A percentile compares a stretch with the other conserved stretches of the same genome.
Evolutionary conservation across 1,140 invertebrate species (phyloP).

Genomic region (Meloidogyne exigua): DNA sequence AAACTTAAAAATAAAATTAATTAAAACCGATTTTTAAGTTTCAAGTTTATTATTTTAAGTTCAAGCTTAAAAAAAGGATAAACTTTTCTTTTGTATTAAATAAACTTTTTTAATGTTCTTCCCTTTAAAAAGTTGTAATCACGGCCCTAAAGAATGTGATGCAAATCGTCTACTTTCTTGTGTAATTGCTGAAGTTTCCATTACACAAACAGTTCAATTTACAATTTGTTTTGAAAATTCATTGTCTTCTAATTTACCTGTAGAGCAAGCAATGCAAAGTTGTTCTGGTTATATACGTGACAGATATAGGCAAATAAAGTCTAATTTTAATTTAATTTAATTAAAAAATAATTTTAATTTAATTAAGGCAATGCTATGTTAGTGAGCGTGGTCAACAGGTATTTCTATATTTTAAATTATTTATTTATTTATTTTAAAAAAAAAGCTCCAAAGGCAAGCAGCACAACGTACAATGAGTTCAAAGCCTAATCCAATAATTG

Average conservation of each 20-base stretch:
- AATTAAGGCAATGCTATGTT: conserved; percentile 42
- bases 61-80: neutral
- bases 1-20: too few species aligned
- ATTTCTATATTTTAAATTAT: neutral
- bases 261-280: conserved; percentile 52
- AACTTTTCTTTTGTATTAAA: neutral
- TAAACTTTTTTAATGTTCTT: neutral
- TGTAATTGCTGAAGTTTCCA: conserved; percentile 55
- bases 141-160: conserved; percentile 62
- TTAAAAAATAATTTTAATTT: neutral
- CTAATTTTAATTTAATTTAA: neutral
- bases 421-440: neutral
- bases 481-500: conserved; percentile 56
- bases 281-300: conserved; percentile 59
- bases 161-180: conserved; percentile 60
- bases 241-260: conserved; percentile 37
- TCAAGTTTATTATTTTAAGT: neutral
- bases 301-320: conserved; percentile 57
- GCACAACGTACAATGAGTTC: conserved; percentile 57
- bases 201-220: conserved; percentile 50
- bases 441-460: conserved; percentile 55
- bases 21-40: too few species aligned
- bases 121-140: conserved; percentile 57
- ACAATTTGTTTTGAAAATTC: conserved; percentile 61
- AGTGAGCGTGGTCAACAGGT: conserved; percentile 45